phyloP scores from a whole-genome alignment of 2,797 vertebrate genomes.

The Sorex maritimensis region DNA sequence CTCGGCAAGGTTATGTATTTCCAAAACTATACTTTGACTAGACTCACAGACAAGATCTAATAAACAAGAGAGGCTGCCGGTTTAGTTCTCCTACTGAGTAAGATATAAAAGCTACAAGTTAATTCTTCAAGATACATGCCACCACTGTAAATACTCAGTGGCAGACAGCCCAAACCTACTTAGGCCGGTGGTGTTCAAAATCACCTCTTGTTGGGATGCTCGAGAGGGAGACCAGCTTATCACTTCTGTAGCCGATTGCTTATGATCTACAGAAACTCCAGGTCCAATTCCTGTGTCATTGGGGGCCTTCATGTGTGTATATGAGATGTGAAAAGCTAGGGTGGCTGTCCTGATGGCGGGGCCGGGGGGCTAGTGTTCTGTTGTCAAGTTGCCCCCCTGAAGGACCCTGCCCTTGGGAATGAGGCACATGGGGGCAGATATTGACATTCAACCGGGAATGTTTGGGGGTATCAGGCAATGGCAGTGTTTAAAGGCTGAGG shows the following conservation, averaged over 20 bases:
- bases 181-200: not conserved
- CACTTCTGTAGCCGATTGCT: not conserved
- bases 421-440: not conserved
- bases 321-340: not conserved
- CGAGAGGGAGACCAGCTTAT: not conserved
- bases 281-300: not conserved
- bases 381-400: not conserved
- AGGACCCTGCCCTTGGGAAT: not conserved
- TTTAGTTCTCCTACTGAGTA: too few relatives aligned
- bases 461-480: too few relatives aligned
- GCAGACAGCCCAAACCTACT: too few relatives aligned
- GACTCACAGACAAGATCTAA: too few relatives aligned
- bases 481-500: not conserved
- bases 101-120: too few relatives aligned
- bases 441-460: not conserved
- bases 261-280: fast-evolving
- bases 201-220: too few relatives aligned
- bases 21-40: too few relatives aligned
- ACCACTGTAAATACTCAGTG: too few relatives aligned
- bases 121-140: too few relatives aligned
- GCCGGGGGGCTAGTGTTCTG: too few relatives aligned
- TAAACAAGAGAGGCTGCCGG: too few relatives aligned
- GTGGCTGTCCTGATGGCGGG: not conserved
- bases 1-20: too few relatives aligned
- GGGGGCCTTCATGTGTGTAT: not conserved